Conservation (phyloP, 2,113 vertebrate genomes). For the Acinonyx jubatus region DNA sequence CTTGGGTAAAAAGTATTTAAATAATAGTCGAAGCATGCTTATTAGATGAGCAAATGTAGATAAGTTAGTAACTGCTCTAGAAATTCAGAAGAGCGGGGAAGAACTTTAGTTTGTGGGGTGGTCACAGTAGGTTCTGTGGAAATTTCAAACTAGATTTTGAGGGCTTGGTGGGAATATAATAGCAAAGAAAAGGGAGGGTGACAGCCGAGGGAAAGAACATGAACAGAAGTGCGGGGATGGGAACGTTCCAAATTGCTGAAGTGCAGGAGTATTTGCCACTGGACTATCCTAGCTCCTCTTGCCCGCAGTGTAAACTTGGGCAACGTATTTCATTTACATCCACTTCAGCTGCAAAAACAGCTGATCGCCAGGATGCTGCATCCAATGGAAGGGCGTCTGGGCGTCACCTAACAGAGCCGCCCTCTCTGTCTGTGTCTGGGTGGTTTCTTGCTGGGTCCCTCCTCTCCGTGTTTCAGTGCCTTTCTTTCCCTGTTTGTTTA, state of each 20-base stretch:
- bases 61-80: not conserved
- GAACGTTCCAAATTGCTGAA: not conserved
- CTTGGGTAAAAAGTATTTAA: not conserved
- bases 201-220: not conserved
- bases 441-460: not conserved
- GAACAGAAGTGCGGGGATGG: not conserved
- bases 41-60: not conserved
- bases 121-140: not conserved
- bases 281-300: not conserved
- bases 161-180: not conserved
- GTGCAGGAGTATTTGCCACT: not conserved
- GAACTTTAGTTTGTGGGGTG: not conserved
- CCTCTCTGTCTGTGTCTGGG: not conserved
- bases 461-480: not conserved
- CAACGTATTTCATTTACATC: not conserved
- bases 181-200: not conserved
- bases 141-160: not conserved
- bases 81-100: not conserved
- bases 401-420: not conserved
- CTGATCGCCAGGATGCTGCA: not conserved
- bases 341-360: not conserved
- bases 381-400: not conserved
- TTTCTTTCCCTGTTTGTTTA: not conserved
- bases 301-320: not conserved
- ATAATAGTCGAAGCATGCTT: not conserved